These are phyloP conservation scores for Micronycteris hirsuta DNA, from an alignment of 2,113 vertebrate genomes.

Conservation along the genomic window DNA sequence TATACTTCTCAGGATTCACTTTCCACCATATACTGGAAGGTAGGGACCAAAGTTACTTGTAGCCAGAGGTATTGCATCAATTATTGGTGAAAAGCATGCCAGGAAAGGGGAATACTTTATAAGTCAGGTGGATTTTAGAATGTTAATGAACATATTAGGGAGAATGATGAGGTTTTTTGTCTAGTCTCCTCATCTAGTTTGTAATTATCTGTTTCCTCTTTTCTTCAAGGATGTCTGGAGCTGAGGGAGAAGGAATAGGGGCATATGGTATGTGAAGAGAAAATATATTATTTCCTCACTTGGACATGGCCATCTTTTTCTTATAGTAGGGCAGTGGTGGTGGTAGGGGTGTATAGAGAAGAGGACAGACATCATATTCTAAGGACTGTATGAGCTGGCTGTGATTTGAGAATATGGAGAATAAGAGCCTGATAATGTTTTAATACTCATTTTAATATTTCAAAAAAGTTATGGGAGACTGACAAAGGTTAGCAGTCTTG, in stretches of 20 bases:
- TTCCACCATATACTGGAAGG: background rate
- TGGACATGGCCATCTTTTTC: background rate
- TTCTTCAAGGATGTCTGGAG: background rate
- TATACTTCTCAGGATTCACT: background rate
- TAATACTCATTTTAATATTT: conserved; percentile 19
- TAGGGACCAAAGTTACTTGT: background rate
- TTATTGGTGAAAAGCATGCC: conserved; percentile 1
- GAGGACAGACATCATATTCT: background rate
- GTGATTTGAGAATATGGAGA: background rate
- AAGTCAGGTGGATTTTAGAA: background rate
- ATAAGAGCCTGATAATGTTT: background rate
- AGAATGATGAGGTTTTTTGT: background rate
- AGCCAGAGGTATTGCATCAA: background rate
- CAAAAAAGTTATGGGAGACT: background rate
- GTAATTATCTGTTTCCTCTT: background rate
- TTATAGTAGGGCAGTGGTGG: background rate
- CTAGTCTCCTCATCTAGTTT: background rate
- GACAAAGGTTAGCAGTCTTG: background rate
- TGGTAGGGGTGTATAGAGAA: background rate
- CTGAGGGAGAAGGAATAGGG: background rate
- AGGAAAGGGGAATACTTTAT: background rate
- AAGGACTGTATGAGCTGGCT: background rate
- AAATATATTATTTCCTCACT: conserved; percentile 15
- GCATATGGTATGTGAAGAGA: background rate
- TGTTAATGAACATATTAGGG: background rate